These are phyloP conservation scores for Speoplatyrhinus poulsoni DNA, from an alignment of 2,113 vertebrate genomes.

Conservation along the genomic window DNA sequence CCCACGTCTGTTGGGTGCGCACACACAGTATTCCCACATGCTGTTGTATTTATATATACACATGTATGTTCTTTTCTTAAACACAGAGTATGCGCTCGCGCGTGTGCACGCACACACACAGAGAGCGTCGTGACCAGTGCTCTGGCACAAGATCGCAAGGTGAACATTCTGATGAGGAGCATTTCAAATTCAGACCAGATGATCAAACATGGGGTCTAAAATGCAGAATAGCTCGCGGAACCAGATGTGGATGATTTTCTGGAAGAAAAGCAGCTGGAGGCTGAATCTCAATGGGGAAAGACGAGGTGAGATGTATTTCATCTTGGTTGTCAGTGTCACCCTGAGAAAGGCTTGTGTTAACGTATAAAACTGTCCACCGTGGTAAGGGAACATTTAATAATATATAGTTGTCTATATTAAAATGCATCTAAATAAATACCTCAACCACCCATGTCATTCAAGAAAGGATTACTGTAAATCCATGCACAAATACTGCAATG, in stretches of 20 bases:
- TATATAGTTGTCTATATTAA: too few relatives aligned
- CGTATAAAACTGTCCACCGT: too few relatives aligned
- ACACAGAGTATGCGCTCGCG: not conserved
- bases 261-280: conserved; percentile 30
- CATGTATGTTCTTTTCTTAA: not conserved
- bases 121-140: conserved; percentile 52
- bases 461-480: too few relatives aligned
- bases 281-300: conserved; percentile 15
- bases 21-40: not conserved
- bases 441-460: too few relatives aligned
- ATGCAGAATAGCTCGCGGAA: conserved; percentile 40
- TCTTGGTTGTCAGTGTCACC: conserved; percentile 36
- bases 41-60: conserved; percentile 1
- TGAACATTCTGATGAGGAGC: conserved; percentile 49
- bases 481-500: too few relatives aligned
- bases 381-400: too few relatives aligned
- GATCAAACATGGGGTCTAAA: conserved; percentile 45
- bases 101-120: conserved; percentile 4
- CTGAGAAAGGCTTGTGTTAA: not conserved
- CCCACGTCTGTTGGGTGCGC: not conserved
- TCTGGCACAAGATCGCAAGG: conserved; percentile 56
- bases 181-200: conserved; percentile 64
- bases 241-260: conserved; percentile 47
- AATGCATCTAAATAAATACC: too few relatives aligned
- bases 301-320: conserved; percentile 33